Percentiles rank a stretch among this genome's conserved stretches.
Conservation (phyloP, 2,113 vertebrate species). For the Tricholaema leucomelas region DNA sequence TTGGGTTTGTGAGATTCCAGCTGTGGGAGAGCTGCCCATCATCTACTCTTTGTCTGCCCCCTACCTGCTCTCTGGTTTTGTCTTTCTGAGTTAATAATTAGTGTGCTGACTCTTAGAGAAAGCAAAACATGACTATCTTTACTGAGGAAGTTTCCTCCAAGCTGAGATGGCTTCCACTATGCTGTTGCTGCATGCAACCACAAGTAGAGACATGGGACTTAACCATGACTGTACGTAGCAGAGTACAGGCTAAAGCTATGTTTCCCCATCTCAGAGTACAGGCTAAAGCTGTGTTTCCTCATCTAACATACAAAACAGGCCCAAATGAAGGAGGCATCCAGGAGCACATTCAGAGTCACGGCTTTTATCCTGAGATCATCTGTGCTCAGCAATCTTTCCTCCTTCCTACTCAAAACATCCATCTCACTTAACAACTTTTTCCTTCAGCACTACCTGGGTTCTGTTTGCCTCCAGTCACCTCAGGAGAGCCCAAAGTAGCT, state of each 20-base stretch:
- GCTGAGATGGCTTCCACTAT: neutral
- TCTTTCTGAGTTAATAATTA: neutral
- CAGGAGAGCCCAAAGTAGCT: rapidly evolving
- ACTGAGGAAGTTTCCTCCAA: neutral
- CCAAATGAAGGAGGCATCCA: neutral
- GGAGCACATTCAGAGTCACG: neutral
- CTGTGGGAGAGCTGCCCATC: neutral
- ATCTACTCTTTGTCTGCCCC: neutral
- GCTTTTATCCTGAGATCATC: neutral
- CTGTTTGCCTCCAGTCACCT: rapidly evolving
- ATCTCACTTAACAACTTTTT: neutral
- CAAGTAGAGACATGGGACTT: no score
- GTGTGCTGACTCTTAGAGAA: neutral
- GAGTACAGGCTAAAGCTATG: neutral
- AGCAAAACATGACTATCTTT: neutral
- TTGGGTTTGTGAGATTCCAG: neutral
- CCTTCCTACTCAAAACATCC: neutral
- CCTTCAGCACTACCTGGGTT: neutral
- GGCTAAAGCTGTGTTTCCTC: neutral
- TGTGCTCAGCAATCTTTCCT: neutral
- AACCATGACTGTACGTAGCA: neutral
- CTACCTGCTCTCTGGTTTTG: neutral
- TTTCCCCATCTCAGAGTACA: neutral
- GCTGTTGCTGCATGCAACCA: neutral
- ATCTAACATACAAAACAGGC: neutral